Conservation (phyloP, 2,113 vertebrate genomes). For the Lonchura striata region DNA sequence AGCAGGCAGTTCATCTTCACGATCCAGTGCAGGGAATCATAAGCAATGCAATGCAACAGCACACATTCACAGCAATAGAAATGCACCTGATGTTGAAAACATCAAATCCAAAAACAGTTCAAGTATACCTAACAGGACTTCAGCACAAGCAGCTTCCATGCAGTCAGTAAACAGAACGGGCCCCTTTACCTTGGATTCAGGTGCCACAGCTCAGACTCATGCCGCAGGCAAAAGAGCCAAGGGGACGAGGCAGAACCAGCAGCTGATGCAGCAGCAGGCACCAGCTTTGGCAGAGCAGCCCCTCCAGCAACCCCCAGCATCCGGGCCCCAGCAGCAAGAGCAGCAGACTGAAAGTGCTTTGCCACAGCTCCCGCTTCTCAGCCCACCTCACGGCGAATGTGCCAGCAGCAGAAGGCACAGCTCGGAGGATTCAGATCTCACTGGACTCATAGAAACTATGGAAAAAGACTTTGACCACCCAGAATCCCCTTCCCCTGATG, state of each 20-base stretch:
- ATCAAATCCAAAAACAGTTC: slow-evolving; percentile 79
- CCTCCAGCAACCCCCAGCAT: slow-evolving; percentile 60
- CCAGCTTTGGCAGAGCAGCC: slow-evolving; percentile 75
- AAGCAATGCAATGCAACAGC: slow-evolving; percentile 77
- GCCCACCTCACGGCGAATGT: slow-evolving; percentile 58
- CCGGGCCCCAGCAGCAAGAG: slow-evolving; percentile 72
- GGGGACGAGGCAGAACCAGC: slow-evolving; percentile 72
- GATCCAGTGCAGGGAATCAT: slow-evolving; percentile 72
- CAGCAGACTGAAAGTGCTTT: slow-evolving; percentile 67
- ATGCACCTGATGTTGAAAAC: slow-evolving; percentile 76
- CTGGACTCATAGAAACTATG: slow-evolving; percentile 91
- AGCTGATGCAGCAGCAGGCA: slow-evolving; percentile 61
- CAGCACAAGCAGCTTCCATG: slow-evolving; percentile 74
- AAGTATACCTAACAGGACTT: slow-evolving; percentile 72
- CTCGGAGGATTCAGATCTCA: slow-evolving; percentile 86
- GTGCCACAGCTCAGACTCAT: slow-evolving; percentile 70
- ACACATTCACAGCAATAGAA: slow-evolving; percentile 76
- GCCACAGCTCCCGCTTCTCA: slow-evolving; percentile 42
- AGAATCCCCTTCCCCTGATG: slow-evolving; percentile 78
- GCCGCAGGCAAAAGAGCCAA: slow-evolving; percentile 77
- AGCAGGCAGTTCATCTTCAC: slow-evolving; percentile 75
- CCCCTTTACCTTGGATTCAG: slow-evolving; percentile 71
- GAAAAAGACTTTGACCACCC: slow-evolving; percentile 94
- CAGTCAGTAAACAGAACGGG: slow-evolving; percentile 72
- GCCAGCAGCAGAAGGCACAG: slow-evolving; percentile 74